A percentile compares a stretch with the other conserved stretches of the same genome.
Conservation (phyloP, 2,797 vertebrate species). For the Mycteria americana region DNA sequence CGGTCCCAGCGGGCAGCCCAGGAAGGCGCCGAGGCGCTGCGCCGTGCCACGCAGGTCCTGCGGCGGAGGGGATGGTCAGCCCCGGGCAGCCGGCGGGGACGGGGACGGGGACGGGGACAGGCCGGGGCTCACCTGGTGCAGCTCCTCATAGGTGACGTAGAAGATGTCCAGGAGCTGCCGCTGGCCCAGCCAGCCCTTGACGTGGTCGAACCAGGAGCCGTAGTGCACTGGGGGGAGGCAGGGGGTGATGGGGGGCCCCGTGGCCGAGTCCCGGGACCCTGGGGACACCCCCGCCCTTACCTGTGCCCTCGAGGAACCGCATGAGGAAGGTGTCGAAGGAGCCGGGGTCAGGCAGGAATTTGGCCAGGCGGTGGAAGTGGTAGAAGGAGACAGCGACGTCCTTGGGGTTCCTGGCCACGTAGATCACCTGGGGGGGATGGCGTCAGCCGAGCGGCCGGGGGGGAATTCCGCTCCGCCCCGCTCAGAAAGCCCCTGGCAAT, state of each 20-base stretch:
- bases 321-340: conserved; percentile 82
- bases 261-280: rapidly evolving
- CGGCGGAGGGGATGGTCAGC: background rate
- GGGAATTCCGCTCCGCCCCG: rapidly evolving
- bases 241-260: rapidly evolving
- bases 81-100: rapidly evolving
- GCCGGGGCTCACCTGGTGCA: conserved; percentile 74
- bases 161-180: conserved; percentile 72
- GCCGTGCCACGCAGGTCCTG: conserved; percentile 77
- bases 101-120: rapidly evolving
- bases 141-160: conserved; percentile 84
- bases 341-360: conserved; percentile 79
- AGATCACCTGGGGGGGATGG: conserved; percentile 77
- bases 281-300: conserved; percentile 55
- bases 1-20: conserved; percentile 72
- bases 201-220: conserved; percentile 89
- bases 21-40: conserved; percentile 75
- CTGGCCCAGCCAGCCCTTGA: conserved; percentile 83
- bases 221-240: conserved; percentile 73
- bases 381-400: conserved; percentile 86
- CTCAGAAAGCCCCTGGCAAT: background rate
- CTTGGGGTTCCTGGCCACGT: conserved; percentile 87
- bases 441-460: rapidly evolving
- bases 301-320: conserved; percentile 76
- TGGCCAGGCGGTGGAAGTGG: conserved; percentile 85